Conservation (phyloP, 2,888 invertebrate species). For the Syrphus vitripennis region DNA sequence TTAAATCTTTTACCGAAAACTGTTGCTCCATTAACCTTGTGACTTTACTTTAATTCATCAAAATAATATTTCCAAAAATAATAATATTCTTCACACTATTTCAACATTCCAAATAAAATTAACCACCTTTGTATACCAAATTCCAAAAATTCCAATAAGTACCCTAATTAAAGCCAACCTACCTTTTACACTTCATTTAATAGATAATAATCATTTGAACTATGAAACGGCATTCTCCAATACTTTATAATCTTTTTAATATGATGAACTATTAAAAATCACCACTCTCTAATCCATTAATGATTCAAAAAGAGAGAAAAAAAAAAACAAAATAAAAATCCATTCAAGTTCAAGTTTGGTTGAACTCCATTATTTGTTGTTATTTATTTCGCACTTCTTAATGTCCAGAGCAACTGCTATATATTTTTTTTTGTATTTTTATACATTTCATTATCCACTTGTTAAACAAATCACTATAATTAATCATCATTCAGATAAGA, state of each 20-base stretch:
- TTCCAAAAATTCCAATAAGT: neutral
- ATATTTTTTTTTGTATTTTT: neutral
- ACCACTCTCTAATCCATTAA: slow-evolving; percentile 13
- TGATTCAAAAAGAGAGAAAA: neutral
- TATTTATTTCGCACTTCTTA: slow-evolving; percentile 23
- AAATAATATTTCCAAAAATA: neutral
- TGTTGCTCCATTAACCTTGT: neutral
- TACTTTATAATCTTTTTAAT: neutral
- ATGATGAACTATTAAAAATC: slow-evolving; percentile 20
- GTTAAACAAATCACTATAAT: slow-evolving; percentile 39
- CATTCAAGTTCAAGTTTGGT: slow-evolving; percentile 58
- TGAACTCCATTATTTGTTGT: slow-evolving; percentile 20
- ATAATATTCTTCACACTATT: neutral
- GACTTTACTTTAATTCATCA: neutral
- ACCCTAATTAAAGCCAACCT: neutral
- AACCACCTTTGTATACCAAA: neutral
- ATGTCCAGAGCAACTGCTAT: neutral
- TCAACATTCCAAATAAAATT: neutral
- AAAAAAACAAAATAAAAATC: neutral
- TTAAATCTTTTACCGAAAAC: neutral
- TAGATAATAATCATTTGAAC: slow-evolving; percentile 28
- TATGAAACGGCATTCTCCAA: slow-evolving; percentile 10
- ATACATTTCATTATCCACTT: slow-evolving; percentile 27
- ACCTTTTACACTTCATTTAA: slow-evolving; percentile 14
- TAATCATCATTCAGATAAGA: slow-evolving; percentile 56